A percentile compares a stretch with the other conserved stretches of the same genome.
phyloP scores from a whole-genome alignment of 2,797 vertebrate species.

The Syncerus caffer region DNA sequence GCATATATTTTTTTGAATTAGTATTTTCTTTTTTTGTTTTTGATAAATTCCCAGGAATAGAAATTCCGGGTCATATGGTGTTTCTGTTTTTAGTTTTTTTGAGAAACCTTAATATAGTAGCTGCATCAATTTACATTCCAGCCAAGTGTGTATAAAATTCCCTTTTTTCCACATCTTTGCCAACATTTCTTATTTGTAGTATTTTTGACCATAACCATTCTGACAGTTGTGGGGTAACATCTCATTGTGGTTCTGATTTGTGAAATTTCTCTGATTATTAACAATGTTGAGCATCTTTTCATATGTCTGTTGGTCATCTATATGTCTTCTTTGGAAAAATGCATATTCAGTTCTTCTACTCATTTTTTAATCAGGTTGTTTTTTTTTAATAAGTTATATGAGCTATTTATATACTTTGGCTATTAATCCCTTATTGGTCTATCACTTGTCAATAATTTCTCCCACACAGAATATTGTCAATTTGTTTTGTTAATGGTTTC shows the following conservation, averaged over 20 bases:
- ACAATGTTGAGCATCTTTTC: neutral
- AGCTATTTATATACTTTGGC: neutral
- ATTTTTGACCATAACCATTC: neutral
- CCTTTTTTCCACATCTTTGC: neutral
- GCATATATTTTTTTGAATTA: neutral
- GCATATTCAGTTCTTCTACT: neutral
- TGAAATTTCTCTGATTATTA: neutral
- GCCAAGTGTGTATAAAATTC: neutral
- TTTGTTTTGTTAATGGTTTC: neutral
- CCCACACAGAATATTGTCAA: neutral
- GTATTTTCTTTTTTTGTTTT: neutral
- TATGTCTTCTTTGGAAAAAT: neutral
- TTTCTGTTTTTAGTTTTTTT: neutral
- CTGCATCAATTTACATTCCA: neutral
- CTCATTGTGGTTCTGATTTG: neutral
- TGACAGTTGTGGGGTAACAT: neutral
- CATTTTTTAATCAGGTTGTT: neutral
- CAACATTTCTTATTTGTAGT: neutral
- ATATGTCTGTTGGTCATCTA: neutral
- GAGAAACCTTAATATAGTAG: neutral
- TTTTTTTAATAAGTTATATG: neutral
- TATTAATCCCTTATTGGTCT: neutral
- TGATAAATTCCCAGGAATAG: neutral
- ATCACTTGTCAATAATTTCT: neutral
- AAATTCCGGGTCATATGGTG: neutral